phyloP scores from a whole-genome alignment of 2,113 vertebrate genomes.

The Thunnus maccoyii region DNA sequence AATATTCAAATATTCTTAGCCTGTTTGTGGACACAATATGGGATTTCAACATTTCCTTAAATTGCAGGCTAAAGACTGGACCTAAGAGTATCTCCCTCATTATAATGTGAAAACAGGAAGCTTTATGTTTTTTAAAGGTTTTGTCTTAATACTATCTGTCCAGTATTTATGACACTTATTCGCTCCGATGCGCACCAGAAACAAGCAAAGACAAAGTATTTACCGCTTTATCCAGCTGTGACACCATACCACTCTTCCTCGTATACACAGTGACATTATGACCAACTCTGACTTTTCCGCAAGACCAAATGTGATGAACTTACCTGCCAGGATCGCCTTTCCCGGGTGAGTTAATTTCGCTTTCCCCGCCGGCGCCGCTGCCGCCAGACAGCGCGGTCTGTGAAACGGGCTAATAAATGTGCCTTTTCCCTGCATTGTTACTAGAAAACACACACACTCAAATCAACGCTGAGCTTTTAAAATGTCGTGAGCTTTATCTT shows the following conservation, averaged over 20 bases:
- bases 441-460: background rate
- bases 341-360: slow-evolving; percentile 90
- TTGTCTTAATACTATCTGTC: no score
- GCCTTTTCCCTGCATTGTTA: slow-evolving; percentile 70
- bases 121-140: no score
- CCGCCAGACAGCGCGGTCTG: slow-evolving; percentile 81
- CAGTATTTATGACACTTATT: background rate
- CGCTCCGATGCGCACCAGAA: background rate
- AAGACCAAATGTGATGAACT: slow-evolving; percentile 44
- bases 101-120: no score
- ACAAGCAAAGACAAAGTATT: background rate
- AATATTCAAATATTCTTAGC: no score
- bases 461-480: background rate
- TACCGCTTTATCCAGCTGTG: background rate
- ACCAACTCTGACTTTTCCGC: background rate
- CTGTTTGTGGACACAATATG: no score
- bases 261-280: background rate
- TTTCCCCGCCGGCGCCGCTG: slow-evolving; percentile 85
- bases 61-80: no score
- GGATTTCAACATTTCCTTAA: no score
- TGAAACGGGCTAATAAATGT: slow-evolving; percentile 56
- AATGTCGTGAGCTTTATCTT: background rate
- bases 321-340: slow-evolving; percentile 92
- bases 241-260: background rate
- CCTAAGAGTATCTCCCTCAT: no score